Evolutionary conservation across 1,140 invertebrate species (phyloP), one percentile per base, ranked within the genome.

Genomic region (Philopotamus ludificatus): DNA sequence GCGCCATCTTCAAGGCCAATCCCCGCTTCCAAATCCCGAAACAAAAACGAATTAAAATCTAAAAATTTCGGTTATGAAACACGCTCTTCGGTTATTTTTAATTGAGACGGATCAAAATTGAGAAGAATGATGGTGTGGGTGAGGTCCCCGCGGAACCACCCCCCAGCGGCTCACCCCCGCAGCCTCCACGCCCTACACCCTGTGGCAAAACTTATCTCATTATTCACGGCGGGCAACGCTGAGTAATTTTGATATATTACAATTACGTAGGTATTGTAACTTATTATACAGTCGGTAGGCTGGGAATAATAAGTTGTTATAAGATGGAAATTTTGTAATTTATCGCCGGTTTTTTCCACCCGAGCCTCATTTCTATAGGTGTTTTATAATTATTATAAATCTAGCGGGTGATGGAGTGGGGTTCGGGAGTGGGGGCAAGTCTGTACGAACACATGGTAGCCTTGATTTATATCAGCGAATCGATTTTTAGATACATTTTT

Each of bases 221-320:
- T 70, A 70, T 70, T 70, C 68, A 70, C 54, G 61, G 64, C 60
- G 68, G 54, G 68, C 54, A 70, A 66, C 68, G 65, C 68, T 70
- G 68, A 70, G 68, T 70, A 70, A 70, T 70, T 70, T 70, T 70
- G 68, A 70, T 67, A 70, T 70, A 70, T 70, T 70, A 67, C 68
- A 67, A 67, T 70, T 67, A 67, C 68, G 60, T 70, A 70, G 65
- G 65, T 67, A 69, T 66, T 69, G 67, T 69, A 69, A 69, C 67
- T 69, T 69, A 69, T 69, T 69, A 69, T 69, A 69, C 67, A 69
- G 67, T 69, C 54, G 63, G 67, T 69, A 65, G 67, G 67, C 63
- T 63, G 63, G 63, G 67, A 69, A 69, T 69, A 69, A 66, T 69
- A 66, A 62, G 58, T 65, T 69, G 63, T 59, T 69, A 66, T 63